Percentiles rank a stretch among this genome's conserved stretches.
Evolutionary conservation across 1,140 invertebrate species (phyloP).

Genomic region (Potamilus streckersoni): DNA sequence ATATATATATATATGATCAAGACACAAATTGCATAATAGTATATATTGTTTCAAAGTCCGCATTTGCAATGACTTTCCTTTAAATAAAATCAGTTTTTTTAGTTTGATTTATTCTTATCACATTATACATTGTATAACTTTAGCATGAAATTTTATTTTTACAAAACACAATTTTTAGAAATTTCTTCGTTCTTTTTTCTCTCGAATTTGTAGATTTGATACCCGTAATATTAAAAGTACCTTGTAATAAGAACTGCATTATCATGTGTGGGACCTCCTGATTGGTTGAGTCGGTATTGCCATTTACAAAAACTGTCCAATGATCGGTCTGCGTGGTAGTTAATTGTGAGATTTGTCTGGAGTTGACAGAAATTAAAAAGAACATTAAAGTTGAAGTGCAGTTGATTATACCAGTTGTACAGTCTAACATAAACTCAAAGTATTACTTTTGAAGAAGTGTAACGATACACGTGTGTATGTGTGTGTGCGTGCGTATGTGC

Average conservation of each 20-base stretch:
- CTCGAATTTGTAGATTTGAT: neutral
- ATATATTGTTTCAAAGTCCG: too few relatives aligned
- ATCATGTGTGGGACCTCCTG: slow-evolving; percentile 79
- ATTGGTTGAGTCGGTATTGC: slow-evolving; percentile 80
- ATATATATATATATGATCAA: too few relatives aligned
- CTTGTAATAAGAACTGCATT: slow-evolving; percentile 91
- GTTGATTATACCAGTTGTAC: neutral
- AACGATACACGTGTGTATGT: too few relatives aligned
- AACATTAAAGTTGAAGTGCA: neutral
- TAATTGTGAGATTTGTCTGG: slow-evolving; percentile 79
- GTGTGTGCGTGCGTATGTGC: too few relatives aligned
- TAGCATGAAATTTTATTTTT: too few relatives aligned
- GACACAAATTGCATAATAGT: too few relatives aligned
- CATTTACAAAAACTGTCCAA: slow-evolving; percentile 87
- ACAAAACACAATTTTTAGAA: too few relatives aligned
- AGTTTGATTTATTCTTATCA: too few relatives aligned
- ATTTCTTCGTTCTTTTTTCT: neutral
- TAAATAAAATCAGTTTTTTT: too few relatives aligned
- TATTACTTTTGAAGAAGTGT: neutral
- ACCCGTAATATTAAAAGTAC: slow-evolving; percentile 60
- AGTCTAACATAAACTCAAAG: neutral
- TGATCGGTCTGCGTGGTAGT: slow-evolving; percentile 83
- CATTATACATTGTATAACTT: too few relatives aligned
- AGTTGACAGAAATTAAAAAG: neutral
- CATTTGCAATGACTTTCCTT: too few relatives aligned